Conservation (phyloP, 1,140 invertebrate genomes). For the Drosophila willistoni region DNA sequence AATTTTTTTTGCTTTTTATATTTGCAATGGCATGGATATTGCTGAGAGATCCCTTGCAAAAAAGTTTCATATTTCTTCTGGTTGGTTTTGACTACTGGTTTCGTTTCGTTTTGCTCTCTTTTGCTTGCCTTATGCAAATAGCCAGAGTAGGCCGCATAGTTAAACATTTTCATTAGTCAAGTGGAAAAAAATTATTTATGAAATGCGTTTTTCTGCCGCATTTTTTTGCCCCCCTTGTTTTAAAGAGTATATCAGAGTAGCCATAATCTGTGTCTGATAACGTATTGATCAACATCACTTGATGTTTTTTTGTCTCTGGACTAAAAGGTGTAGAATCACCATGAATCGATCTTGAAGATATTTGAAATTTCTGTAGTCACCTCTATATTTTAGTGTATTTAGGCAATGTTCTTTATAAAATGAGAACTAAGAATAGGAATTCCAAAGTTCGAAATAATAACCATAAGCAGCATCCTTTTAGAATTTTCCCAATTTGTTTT, state of each 20-base stretch:
- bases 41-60: slow-evolving; percentile 31
- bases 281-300: too few relatives aligned
- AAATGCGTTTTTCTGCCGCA: slow-evolving; percentile 49
- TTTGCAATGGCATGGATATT: slow-evolving; percentile 62
- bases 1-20: slow-evolving; percentile 29
- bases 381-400: too few relatives aligned
- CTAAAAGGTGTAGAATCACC: too few relatives aligned
- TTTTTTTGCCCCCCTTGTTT: not conserved
- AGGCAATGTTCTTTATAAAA: too few relatives aligned
- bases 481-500: too few relatives aligned
- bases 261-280: too few relatives aligned
- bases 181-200: slow-evolving; percentile 74
- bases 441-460: too few relatives aligned
- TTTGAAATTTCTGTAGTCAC: too few relatives aligned
- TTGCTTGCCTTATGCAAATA: slow-evolving; percentile 58
- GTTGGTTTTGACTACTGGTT: not conserved
- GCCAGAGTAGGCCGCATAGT: slow-evolving; percentile 36
- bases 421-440: too few relatives aligned
- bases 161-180: slow-evolving; percentile 78
- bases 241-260: not conserved
- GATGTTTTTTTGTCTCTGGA: too few relatives aligned
- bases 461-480: too few relatives aligned
- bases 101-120: not conserved
- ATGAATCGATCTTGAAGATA: too few relatives aligned
- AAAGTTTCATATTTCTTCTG: slow-evolving; percentile 29